Evolutionary conservation across 2,797 vertebrate species (phyloP), one percentile per base, ranked within the genome.

Genomic region (Coilia nasus): DNA sequence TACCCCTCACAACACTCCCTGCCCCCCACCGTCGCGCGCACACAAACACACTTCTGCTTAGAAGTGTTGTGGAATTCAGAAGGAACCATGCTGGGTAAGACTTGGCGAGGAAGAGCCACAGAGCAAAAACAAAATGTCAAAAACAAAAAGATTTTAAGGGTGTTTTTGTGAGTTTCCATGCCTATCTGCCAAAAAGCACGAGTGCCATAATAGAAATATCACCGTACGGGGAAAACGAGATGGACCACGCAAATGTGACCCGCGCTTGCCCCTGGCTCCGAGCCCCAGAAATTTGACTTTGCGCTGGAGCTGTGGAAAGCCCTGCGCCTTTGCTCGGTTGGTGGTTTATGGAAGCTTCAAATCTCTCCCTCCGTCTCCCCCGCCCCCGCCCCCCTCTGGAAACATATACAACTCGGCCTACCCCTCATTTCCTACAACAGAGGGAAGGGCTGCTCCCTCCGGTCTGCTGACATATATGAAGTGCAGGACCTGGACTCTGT

Each of bases 151-250:
- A 35, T 86, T 83, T 83, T 35, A 81, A 84, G 28, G 35, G 59
- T 83, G 71, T 81, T 85, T 84, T 87, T 86, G 75, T 60, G 83
- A 17, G 83, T 87, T 90, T 90, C 87, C 85, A 86, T 19, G 19
- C 19, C 6, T 80, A 81, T 88, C 82, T 87, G 86, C 87, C 89
- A 88, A 84, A 41, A 82, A 71, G 44, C 83, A 54, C 86, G 47
- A 86, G 87, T 81, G 80, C 78, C 35, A 25, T 80, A 85, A 88
- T 86, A 85, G 46, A 82, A 64, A n/a, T 54, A 10, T 82, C 81
- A 86, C 80, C 80, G 82, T 83, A 87, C 67, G 44, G 82, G 81
- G 84, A 86, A 71, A 86, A 83, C 81, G 47, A 83, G 81, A 84
- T 78, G 84, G 71, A 31, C 19, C 81, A 56, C 17, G 15, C 25